A percentile compares a stretch with the other conserved stretches of the same genome.
These are phyloP conservation scores for Mesorhabditis sp. DNA, from an alignment of 2,888 invertebrate genomes.

Conservation along the genomic window DNA sequence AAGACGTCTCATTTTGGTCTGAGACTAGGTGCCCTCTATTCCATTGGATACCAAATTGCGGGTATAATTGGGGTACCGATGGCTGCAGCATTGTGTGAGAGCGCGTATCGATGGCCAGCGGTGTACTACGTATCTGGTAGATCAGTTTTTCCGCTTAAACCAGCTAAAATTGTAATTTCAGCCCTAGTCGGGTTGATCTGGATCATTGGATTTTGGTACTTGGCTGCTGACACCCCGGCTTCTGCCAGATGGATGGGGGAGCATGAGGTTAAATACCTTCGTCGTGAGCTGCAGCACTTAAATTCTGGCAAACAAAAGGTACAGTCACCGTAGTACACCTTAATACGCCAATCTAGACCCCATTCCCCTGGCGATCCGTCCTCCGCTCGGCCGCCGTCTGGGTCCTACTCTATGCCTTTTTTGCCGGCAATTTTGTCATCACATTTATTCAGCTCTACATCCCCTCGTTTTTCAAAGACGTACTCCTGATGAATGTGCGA, in stretches of 20 bases:
- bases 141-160: no score
- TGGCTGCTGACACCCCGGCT: not conserved
- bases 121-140: constrained; percentile 1
- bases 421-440: constrained; percentile 4
- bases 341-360: not conserved
- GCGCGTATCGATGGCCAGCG: not conserved
- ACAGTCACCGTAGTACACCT: not conserved
- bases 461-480: not conserved
- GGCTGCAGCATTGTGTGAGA: not conserved
- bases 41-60: constrained; percentile 2
- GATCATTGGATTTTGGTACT: not conserved
- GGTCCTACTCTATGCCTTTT: not conserved
- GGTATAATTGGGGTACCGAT: not conserved
- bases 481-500: constrained; percentile 1
- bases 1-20: not conserved
- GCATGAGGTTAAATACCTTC: not conserved
- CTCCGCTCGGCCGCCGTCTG: constrained; percentile 3
- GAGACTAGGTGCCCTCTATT: not conserved
- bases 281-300: not conserved
- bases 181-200: not conserved
- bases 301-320: not conserved
- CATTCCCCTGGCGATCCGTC: not conserved
- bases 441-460: not conserved
- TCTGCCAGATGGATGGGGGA: not conserved
- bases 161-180: not conserved